Conservation (phyloP, 2,888 invertebrate species). For the Heliconius aoede region DNA sequence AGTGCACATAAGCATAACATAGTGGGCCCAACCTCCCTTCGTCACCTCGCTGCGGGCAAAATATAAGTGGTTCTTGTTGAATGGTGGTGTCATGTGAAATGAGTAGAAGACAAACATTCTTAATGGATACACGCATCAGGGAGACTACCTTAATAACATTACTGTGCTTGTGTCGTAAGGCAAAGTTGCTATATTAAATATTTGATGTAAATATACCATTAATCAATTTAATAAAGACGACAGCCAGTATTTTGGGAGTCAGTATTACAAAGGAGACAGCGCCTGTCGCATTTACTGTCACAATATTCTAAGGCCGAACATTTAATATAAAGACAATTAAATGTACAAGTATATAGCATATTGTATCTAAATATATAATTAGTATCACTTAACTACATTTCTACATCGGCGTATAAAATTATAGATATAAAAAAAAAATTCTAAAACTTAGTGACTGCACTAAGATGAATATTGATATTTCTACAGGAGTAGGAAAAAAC, state of each 20-base stretch:
- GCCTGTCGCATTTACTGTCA: slow-evolving; percentile 23
- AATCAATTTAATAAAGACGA: slow-evolving; percentile 38
- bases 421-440: too few relatives aligned
- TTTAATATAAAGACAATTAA: slow-evolving; percentile 2
- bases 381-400: not conserved
- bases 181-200: not conserved
- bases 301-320: slow-evolving; percentile 16
- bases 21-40: too few relatives aligned
- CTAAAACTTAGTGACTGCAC: too few relatives aligned
- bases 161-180: not conserved
- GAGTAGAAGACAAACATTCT: too few relatives aligned
- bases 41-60: too few relatives aligned
- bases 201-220: slow-evolving; percentile 31
- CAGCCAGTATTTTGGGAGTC: slow-evolving; percentile 36
- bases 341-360: not conserved
- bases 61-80: not conserved
- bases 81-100: too few relatives aligned
- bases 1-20: too few relatives aligned
- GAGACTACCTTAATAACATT: not conserved
- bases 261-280: slow-evolving; percentile 21
- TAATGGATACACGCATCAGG: too few relatives aligned
- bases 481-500: too few relatives aligned
- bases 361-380: not conserved
- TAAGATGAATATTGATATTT: too few relatives aligned
- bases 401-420: too few relatives aligned